Evolutionary conservation across 2,888 invertebrate genomes (phyloP), one percentile per base, ranked within the genome.

Genomic region (Alloscopus bannaensis): DNA sequence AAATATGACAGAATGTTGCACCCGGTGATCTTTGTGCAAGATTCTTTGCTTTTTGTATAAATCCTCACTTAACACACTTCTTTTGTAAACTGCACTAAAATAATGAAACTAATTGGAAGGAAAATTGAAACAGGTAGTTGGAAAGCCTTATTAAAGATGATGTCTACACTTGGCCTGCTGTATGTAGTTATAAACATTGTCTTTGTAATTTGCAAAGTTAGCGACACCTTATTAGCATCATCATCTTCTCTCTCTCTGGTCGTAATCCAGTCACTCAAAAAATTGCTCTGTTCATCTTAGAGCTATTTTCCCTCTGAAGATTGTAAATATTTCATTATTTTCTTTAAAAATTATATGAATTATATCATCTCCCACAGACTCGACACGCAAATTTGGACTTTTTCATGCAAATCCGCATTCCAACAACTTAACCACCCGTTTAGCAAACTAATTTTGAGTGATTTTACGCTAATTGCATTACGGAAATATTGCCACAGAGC

Each of bases 181-280:
- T 36, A 13, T 6, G 36, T 36, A 36, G 40, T 55, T 11, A 3
- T 52, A 16, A 26, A 29, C 69, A 77, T 77, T 70, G 78, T 78
- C 66, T 78, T 55, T 57, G 45, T 66, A 78, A 78, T 78, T 78
- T 78, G 59, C 65, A 65, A 71, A 59, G 57, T 78, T 78, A 78
- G 65, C 78, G 65, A 65, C 57, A 65, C 50, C 50, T 71, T 40
- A 78, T 78, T 78, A 78, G 78, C 78, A 71, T 70, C 59, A 62
- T 72, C 60, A 64, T 52, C 52, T n/a, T 47, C 11, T 47, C 4
- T 3, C 18, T n/a, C 47, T n/a, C n/a, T n/a, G n/a, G n/a, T n/a
- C n/a, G n/a, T n/a, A n/a, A n/a, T n/a, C n/a, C n/a, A n/a, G n/a
- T n/a, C n/a, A n/a, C n/a, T n/a, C n/a, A n/a, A n/a, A n/a, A n/a